Conservation (phyloP, 2,113 vertebrate genomes). For the Danionella cerebrum region DNA sequence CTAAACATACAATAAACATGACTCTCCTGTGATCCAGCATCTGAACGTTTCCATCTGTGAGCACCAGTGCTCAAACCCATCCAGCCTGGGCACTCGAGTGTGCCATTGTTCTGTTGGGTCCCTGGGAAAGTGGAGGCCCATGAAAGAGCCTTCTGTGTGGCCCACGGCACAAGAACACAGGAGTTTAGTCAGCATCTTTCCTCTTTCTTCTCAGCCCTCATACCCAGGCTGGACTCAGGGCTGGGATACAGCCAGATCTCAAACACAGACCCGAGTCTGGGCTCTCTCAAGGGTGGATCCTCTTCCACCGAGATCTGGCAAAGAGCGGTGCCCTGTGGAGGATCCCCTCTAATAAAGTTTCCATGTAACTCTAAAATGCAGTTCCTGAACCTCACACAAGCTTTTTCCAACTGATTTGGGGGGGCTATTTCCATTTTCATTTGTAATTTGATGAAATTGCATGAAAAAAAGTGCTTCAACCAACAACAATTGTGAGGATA, state of each 20-base stretch:
- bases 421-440: too few species aligned
- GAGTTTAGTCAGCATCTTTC: slow-evolving; percentile 47
- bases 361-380: too few species aligned
- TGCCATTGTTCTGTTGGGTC: slow-evolving; percentile 44
- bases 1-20: not conserved
- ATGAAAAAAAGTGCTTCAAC: too few species aligned
- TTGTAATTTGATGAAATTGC: too few species aligned
- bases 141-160: slow-evolving; percentile 59
- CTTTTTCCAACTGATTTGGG: too few species aligned
- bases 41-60: not conserved
- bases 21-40: not conserved
- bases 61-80: not conserved
- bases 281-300: slow-evolving; percentile 18
- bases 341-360: too few species aligned
- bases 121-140: slow-evolving; percentile 51
- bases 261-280: not conserved
- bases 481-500: too few species aligned
- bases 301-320: slow-evolving; percentile 1
- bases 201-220: slow-evolving; percentile 38
- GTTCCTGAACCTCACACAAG: too few species aligned
- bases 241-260: slow-evolving; percentile 28
- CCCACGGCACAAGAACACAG: slow-evolving; percentile 34
- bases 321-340: not conserved
- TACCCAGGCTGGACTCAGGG: slow-evolving; percentile 19
- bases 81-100: not conserved